Base-by-base conservation (phyloP, 1,140 invertebrate genomes). In the Drosophila fuyamai region DNA sequence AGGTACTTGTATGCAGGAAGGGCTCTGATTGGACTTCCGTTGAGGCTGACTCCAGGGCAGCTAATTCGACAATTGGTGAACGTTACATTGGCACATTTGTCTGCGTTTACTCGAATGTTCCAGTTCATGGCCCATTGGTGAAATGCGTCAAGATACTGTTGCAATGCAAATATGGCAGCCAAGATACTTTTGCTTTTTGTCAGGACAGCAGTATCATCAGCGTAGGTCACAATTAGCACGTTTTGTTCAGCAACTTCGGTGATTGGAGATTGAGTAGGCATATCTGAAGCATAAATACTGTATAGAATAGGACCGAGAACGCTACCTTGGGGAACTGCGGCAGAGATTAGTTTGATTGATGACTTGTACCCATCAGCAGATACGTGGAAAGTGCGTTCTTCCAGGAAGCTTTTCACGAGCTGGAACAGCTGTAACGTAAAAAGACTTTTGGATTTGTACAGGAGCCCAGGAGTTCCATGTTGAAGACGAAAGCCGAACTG, bases 1-100 rank as follows among this genome's bases (percentile, higher is more conserved):
- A 56, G 40, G 54, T 56, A 56, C 23, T 56, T 29, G 23, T 56
- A 56, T 6, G 23, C 40, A 43, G 18, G 4, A 43, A 29, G 23
- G 18, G 23, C 40, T 43, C 40, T 41, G 54, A 43, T 43, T 43
- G 40, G 7, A 5, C 54, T 56, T 14, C 4, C 54, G n/a, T 56
- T 43, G 18, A 41, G 18, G 23, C 23, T 56, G 40, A 56, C 40
- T 43, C 54, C 54, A 14, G 40, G 40, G n/a, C 38, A 56, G 18
- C 18, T 56, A 29, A 13, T 14, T 29, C 13, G 36, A 13, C 12
- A 18, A 23, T 50, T 50, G 12, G 47, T 48, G 12, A 50, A 14
- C n/a, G 29, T 50, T 5, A 10, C 16, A 23, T 23, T 23, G 12
- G 16, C 9, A 47, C 10, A 47, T 47, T 47, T 18, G 27, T 14